Conservation (phyloP, 2,797 vertebrate genomes). For the Argya squamiceps region DNA sequence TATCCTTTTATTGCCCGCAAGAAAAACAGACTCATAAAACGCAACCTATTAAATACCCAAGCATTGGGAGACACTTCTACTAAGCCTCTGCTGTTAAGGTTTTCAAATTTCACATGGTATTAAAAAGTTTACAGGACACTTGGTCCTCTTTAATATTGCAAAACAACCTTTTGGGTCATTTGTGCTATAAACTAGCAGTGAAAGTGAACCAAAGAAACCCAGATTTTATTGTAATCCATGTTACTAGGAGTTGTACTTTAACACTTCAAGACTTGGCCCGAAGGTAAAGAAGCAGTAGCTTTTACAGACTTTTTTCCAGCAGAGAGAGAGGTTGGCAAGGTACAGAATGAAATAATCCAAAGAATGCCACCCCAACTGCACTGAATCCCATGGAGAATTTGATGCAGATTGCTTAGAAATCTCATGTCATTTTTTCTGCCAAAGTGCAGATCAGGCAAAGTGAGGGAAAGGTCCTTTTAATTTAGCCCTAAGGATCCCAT, state of each 20-base stretch:
- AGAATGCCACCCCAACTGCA: neutral
- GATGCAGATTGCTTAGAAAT: neutral
- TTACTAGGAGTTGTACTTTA: slow-evolving; percentile 53
- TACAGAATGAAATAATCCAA: neutral
- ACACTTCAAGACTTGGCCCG: slow-evolving; percentile 26
- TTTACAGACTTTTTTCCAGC: slow-evolving; percentile 27
- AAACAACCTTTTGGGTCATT: slow-evolving; percentile 51
- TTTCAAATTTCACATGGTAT: slow-evolving; percentile 65
- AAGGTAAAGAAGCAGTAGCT: slow-evolving; percentile 41
- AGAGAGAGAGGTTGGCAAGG: neutral
- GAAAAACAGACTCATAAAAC: slow-evolving; percentile 67
- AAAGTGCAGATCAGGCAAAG: neutral
- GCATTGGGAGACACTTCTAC: slow-evolving; percentile 11
- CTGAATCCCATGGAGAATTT: neutral
- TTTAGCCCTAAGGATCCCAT: neutral
- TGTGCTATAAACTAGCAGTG: slow-evolving; percentile 45
- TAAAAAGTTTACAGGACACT: slow-evolving; percentile 70
- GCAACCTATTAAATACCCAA: slow-evolving; percentile 54
- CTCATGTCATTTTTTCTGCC: neutral
- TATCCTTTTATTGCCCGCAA: slow-evolving; percentile 36
- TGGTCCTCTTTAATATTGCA: slow-evolving; percentile 52
- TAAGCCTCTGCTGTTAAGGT: slow-evolving; percentile 36
- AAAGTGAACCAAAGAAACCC: slow-evolving; percentile 52
- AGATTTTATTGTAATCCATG: slow-evolving; percentile 47
- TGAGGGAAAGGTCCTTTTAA: neutral